Evolutionary conservation across 2,888 invertebrate species (phyloP), one percentile per base, ranked within the genome.

Genomic region (Erebia aethiops): DNA sequence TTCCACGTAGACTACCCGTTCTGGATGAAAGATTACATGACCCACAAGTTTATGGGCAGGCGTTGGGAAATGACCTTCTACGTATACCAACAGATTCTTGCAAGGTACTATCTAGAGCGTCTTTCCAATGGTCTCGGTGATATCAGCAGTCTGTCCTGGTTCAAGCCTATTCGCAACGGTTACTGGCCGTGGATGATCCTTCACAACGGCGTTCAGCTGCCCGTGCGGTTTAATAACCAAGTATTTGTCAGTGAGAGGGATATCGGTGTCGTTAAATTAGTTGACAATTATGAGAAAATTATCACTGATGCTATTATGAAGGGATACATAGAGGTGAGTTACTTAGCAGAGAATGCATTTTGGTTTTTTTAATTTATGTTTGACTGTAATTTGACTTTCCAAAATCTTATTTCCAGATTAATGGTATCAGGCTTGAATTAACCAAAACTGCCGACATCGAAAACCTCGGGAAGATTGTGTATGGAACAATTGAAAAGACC

Each of bases 21-120:
- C 91, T 95, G 95, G 94, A 90, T 95, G 92, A 92, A 89, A 58
- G 89, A 91, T 65, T 86, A 88, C 4, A 81, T 92, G 54, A 87
- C 85, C 65, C 84, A 87, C 78, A 89, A 89, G 74, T 81, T 82
- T 16, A 87, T 83, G 72, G 79, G 77, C 51, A 86, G 89, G 67
- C 94, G 94, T 64, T 94, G 93, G 67, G 95, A 95, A 81, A 83
- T 94, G 5, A 95, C 94, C 77, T 85, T 94, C 75, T 95, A 94
- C 84, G 92, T 94, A 79, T 95, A 95, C 85, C 96, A 96, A 81
- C 95, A 96, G 83, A 90, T 96, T 11, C 84, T 96, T 70, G 96
- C 96, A 63, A 94, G 95, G 73, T 94, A 94, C 81, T 91, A 94
- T 78, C 76, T 94, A 68, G 94, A 94, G 74, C 92, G 95, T 75